Evolutionary conservation across 2,797 vertebrate genomes (phyloP), one percentile per base, ranked within the genome.

Genomic region (Ibycter americanus): DNA sequence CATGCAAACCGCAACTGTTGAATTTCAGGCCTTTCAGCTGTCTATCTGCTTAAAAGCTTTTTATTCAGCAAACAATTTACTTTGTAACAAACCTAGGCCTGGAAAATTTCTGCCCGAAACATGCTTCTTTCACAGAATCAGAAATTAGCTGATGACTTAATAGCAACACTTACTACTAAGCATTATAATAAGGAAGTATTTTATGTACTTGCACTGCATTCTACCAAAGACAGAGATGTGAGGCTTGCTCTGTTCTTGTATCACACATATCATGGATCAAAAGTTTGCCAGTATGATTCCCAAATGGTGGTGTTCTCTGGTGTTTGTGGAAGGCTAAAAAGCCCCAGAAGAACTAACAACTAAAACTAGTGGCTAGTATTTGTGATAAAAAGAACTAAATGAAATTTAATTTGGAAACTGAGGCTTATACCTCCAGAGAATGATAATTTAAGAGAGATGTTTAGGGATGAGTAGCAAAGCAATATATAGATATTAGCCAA

Each of bases 21-120:
- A 96, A 78, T 97, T 95, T 93, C 92, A 54, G 59, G 87, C 90
- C 51, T 96, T 97, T 96, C 94, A 96, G 96, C 96, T 97, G 93
- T 89, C 96, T 93, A 22, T 90, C 93, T 73, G 54, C 74, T 89
- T 96, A 87, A 94, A 97, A 87, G 90, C 92, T 95, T 96, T 97
- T 96, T 90, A 95, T 96, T 94, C 95, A 67, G 56, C 79, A 90
- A 89, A 94, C 93, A 90, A 96, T 96, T 90, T 97, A 97, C 93
- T 95, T 96, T 93, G 88, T 87, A 87, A 83, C 90, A 95, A 94
- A 96, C 54, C 25, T 87, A 91, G 77, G 89, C 38, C 89, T 83
- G 68, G 95, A 94, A 95, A 89, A 87, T 76, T 96, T 97, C 96
- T 89, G 68, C 65, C 84, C 90, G 44, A 97, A 97, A 92, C 92